Evolutionary conservation across 2,797 vertebrate genomes (phyloP), one percentile per base, ranked within the genome.

Genomic region (Rachycentron canadum): DNA sequence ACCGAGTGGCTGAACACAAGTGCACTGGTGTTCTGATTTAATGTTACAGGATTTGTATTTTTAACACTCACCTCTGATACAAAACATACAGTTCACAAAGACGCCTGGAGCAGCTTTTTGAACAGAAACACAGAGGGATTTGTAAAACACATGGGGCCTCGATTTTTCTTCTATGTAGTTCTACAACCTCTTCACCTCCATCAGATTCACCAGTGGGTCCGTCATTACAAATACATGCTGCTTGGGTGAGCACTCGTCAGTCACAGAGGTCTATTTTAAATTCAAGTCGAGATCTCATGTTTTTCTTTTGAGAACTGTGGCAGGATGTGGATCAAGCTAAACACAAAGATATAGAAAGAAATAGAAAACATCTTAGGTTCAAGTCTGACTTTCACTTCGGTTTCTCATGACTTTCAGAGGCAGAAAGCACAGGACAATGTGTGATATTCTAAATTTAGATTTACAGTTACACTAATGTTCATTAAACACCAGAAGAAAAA

Each of bases 171-270:
- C 30, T 3, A 23, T 16, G 58, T 7, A 13, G 45, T 10, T 58
- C 3, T 56, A 4, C 21, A 36, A 32, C 10, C 21, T 60, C 36
- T 12, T 36, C 41, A 43, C 41, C 16, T 5, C 16, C 4, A 13
- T 41, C 19, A n/a, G 45, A 10, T 47, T 47, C 45, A n/a, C 45
- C 19, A 0, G 21, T 32, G 61, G 40, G n/a, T 38, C 11, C 7
- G 0, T 57, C 57, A n/a, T 68, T 76, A 71, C 26, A 62, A 62
- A 73, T 30, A 58, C 73, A 68, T 76, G 68, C 3, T 23, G 34
- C 17, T 23, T 0, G 3, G 32, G 23, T n/a, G 7, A 36, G 23
- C 40, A 41, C 40, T 5, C 40, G 14, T 17, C 40, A 41, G 40
- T 55, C 38, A 16, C 25, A 62, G 8, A 26, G 50, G 7, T 36